Evolutionary conservation across 2,888 invertebrate genomes (phyloP).

Genomic region (Macrophya alboannulata): DNA sequence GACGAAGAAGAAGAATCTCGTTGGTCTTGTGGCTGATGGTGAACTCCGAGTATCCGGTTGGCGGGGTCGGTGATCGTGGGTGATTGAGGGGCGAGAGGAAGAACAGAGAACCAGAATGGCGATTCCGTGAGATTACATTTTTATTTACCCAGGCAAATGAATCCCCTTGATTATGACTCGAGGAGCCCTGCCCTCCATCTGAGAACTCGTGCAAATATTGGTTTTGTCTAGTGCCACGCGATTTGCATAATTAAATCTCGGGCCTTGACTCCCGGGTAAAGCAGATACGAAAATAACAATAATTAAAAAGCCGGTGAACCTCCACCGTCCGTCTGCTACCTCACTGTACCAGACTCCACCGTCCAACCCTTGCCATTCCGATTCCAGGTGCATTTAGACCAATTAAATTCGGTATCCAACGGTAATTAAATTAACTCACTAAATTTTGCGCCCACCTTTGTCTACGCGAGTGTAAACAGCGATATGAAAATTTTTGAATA

Average conservation of each 20-base stretch:
- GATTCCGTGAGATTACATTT: slow-evolving; percentile 68
- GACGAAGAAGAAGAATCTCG: not conserved
- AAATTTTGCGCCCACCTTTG: slow-evolving; percentile 5
- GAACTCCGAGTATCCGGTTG: slow-evolving; percentile 15
- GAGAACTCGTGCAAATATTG: slow-evolving; percentile 76
- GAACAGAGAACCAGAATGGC: slow-evolving; percentile 41
- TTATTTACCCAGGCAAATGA: slow-evolving; percentile 73
- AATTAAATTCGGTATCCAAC: slow-evolving; percentile 20
- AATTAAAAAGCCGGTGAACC: slow-evolving; percentile 70
- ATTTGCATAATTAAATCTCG: slow-evolving; percentile 78
- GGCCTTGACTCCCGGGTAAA: slow-evolving; percentile 57
- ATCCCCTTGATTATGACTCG: slow-evolving; percentile 73
- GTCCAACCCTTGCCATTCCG: not conserved
- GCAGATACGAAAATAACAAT: slow-evolving; percentile 73
- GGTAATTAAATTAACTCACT: slow-evolving; percentile 25
- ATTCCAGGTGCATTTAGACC: slow-evolving; percentile 26
- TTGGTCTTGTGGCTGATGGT: slow-evolving; percentile 23
- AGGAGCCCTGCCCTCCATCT: slow-evolving; percentile 65
- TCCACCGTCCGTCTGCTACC: not conserved
- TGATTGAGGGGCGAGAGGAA: slow-evolving; percentile 26
- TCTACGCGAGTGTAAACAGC: not conserved
- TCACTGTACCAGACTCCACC: no score
- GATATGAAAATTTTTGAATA: not conserved
- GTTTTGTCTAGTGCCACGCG: slow-evolving; percentile 75
- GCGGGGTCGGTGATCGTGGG: slow-evolving; percentile 41